phyloP scores from a whole-genome alignment of 2,113 vertebrate species.

The Hippocampus abdominalis region DNA sequence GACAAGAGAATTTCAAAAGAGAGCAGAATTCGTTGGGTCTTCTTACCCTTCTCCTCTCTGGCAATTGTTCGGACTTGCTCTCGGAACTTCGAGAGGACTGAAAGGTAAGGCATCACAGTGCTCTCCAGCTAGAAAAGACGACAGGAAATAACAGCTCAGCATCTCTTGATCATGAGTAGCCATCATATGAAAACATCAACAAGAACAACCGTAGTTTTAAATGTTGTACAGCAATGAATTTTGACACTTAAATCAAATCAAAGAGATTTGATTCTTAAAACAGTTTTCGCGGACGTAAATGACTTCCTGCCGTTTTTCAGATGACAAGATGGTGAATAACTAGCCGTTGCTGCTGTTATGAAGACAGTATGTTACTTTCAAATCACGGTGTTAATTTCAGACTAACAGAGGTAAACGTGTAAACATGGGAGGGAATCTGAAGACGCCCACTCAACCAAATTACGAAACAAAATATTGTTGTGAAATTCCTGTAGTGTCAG shows the following conservation, averaged over 20 bases:
- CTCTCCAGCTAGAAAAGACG: slow-evolving; percentile 78
- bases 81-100: slow-evolving; percentile 87
- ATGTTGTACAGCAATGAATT: not conserved
- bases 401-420: too few relatives aligned
- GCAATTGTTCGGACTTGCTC: slow-evolving; percentile 86
- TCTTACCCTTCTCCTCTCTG: slow-evolving; percentile 83
- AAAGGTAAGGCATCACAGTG: slow-evolving; percentile 89
- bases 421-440: too few relatives aligned
- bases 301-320: not conserved
- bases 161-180: not conserved
- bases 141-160: not conserved
- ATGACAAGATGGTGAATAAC: not conserved
- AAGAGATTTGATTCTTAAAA: not conserved
- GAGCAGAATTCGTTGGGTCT: not conserved
- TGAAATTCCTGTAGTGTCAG: too few relatives aligned
- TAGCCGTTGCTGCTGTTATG: not conserved
- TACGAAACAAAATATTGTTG: too few relatives aligned
- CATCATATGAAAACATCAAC: not conserved
- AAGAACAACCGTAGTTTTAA: not conserved
- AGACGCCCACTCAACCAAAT: too few relatives aligned
- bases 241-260: not conserved
- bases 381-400: too few relatives aligned
- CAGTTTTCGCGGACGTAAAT: too few relatives aligned
- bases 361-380: not conserved
- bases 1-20: not conserved